These are phyloP conservation scores for Larimichthys crocea DNA, from an alignment of 2,113 vertebrate genomes.

Conservation along the genomic window DNA sequence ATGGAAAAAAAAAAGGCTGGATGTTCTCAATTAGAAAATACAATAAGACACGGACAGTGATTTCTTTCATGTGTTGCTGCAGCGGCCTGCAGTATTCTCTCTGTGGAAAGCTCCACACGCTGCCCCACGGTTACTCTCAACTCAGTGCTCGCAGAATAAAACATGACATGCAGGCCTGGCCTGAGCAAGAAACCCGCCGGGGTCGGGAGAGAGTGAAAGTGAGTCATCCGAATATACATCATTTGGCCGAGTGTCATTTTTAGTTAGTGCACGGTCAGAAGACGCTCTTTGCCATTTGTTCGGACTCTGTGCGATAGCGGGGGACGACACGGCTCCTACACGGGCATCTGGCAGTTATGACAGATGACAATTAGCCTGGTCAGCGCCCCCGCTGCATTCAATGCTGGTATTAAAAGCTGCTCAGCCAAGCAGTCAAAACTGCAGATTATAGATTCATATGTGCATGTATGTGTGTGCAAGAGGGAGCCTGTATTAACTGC, in stretches of 20 bases:
- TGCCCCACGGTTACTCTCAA: constrained; percentile 35
- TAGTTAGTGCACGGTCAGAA: constrained; percentile 4
- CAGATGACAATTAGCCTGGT: constrained; percentile 25
- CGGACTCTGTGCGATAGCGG: constrained; percentile 15
- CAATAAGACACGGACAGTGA: constrained; percentile 4
- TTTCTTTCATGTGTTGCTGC: constrained; percentile 30
- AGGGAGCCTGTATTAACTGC: constrained; percentile 5
- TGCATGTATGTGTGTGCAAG: neutral
- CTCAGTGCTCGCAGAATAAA: constrained; percentile 52
- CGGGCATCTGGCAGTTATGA: constrained; percentile 34
- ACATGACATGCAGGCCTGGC: constrained; percentile 31
- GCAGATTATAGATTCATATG: neutral
- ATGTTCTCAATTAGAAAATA: constrained; percentile 23
- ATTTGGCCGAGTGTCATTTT: constrained; percentile 14
- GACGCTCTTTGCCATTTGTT: constrained; percentile 31
- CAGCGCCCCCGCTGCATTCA: neutral
- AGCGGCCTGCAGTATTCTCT: constrained; percentile 21
- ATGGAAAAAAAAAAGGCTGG: neutral
- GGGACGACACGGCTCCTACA: neutral
- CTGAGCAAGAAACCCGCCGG: neutral
- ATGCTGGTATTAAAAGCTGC: constrained; percentile 13
- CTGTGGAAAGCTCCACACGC: constrained; percentile 31
- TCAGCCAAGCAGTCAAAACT: neutral
- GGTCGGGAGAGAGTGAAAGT: constrained; percentile 24
- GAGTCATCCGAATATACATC: constrained; percentile 55